Conservation (phyloP, 2,888 invertebrate genomes). For the Hipparchia semele region DNA sequence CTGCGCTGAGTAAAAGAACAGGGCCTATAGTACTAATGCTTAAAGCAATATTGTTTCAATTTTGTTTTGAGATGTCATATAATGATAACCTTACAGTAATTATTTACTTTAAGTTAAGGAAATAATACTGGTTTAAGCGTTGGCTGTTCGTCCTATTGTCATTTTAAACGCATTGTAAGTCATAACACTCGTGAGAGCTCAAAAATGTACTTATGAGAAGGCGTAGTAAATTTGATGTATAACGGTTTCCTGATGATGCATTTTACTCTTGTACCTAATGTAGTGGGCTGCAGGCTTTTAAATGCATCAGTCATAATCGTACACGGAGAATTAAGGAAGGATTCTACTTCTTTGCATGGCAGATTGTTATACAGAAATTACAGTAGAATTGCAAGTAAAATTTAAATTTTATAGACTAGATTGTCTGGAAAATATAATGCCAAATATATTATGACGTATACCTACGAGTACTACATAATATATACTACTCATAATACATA, state of each 20-base stretch:
- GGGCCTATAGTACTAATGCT: no score
- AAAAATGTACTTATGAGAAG: conserved; percentile 40
- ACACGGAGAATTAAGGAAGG: conserved; percentile 24
- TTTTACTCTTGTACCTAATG: conserved; percentile 33
- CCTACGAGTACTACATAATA: no score
- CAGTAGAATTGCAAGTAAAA: no score
- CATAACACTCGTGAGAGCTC: conserved; percentile 40
- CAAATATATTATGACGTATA: no score
- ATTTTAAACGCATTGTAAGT: conserved; percentile 41
- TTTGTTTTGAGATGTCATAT: no score
- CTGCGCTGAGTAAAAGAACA: background rate
- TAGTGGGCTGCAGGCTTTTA: conserved; percentile 34
- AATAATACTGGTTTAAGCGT: no score
- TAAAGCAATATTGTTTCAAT: no score
- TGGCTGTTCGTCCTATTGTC: background rate
- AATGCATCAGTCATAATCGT: conserved; percentile 33
- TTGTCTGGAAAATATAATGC: no score
- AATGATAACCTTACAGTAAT: no score
- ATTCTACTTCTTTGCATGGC: conserved; percentile 14
- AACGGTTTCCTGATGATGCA: conserved; percentile 31
- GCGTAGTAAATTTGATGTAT: conserved; percentile 19
- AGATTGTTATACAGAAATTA: conserved; percentile 6
- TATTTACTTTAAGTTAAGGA: no score
- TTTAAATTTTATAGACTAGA: no score
- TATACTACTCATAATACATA: no score